Evolutionary conservation across 2,888 invertebrate species (phyloP).

Genomic region (Drosophila melanosoma): DNA sequence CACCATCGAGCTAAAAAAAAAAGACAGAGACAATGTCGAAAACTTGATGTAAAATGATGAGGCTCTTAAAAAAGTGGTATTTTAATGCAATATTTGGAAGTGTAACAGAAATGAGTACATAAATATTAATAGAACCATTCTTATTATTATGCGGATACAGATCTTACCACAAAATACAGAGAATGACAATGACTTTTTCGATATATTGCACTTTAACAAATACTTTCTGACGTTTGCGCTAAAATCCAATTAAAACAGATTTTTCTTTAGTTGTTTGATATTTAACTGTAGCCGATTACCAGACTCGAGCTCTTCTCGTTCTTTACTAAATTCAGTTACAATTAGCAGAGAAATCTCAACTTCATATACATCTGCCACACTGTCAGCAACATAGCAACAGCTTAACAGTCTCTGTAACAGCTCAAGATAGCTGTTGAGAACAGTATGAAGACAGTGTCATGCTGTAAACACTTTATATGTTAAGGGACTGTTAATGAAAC

Average conservation of each 20-base stretch:
- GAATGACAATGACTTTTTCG: conserved; percentile 28
- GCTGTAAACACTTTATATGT: too few species aligned
- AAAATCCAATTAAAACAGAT: conserved; percentile 17
- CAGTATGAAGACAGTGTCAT: neutral
- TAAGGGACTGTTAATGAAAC: too few species aligned
- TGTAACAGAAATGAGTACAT: conserved; percentile 4
- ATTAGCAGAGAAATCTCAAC: conserved; percentile 58
- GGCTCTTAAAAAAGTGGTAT: conserved; percentile 32
- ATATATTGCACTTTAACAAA: conserved; percentile 25
- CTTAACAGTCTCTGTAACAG: conserved; percentile 2
- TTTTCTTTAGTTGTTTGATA: conserved; percentile 10
- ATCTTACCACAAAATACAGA: conserved; percentile 57
- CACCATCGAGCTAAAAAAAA: too few species aligned
- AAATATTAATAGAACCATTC: neutral
- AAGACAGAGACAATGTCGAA: conserved; percentile 30
- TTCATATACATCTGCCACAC: conserved; percentile 28
- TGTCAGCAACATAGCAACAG: neutral
- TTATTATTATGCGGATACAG: conserved; percentile 6
- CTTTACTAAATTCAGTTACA: conserved; percentile 50
- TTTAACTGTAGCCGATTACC: conserved; percentile 25
- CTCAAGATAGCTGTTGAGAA: conserved; percentile 16
- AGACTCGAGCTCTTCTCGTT: conserved; percentile 49
- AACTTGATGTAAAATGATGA: conserved; percentile 31
- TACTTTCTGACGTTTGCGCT: neutral
- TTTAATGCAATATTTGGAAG: neutral